Evolutionary conservation across 2,888 invertebrate genomes (phyloP).

Genomic region (Aphrophora alni): DNA sequence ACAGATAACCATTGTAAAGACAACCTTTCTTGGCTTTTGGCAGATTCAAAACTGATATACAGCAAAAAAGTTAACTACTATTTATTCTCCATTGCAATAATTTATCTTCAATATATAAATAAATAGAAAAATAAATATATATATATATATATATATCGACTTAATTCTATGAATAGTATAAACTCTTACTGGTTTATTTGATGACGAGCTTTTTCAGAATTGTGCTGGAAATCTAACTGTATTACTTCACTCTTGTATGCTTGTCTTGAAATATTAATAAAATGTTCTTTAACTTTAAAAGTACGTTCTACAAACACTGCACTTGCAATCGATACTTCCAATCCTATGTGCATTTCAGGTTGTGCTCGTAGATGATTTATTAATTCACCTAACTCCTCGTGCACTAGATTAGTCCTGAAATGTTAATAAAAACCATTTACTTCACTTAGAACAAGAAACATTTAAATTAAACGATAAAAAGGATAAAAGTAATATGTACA

Average conservation of each 20-base stretch:
- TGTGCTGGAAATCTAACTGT: conserved; percentile 44
- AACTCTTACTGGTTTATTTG: conserved; percentile 47
- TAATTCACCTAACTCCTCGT: conserved; percentile 41
- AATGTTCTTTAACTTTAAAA: conserved; percentile 38
- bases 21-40: too few relatives aligned
- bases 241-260: conserved; percentile 46
- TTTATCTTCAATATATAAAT: too few relatives aligned
- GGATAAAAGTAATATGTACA: too few relatives aligned
- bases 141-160: too few relatives aligned
- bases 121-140: too few relatives aligned
- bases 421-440: neutral
- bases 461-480: too few relatives aligned
- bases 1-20: too few relatives aligned
- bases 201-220: conserved; percentile 36
- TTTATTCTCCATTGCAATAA: too few relatives aligned
- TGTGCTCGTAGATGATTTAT: conserved; percentile 30
- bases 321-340: conserved; percentile 43
- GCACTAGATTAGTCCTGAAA: conserved; percentile 32
- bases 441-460: too few relatives aligned
- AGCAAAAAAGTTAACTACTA: too few relatives aligned
- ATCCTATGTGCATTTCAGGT: conserved; percentile 23
- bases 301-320: conserved; percentile 48
- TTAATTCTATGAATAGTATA: too few relatives aligned
- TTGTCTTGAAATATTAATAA: conserved; percentile 39
- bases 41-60: too few relatives aligned